phyloP scores from a whole-genome alignment of 2,797 vertebrate species.

The Enteromius radiatus region DNA sequence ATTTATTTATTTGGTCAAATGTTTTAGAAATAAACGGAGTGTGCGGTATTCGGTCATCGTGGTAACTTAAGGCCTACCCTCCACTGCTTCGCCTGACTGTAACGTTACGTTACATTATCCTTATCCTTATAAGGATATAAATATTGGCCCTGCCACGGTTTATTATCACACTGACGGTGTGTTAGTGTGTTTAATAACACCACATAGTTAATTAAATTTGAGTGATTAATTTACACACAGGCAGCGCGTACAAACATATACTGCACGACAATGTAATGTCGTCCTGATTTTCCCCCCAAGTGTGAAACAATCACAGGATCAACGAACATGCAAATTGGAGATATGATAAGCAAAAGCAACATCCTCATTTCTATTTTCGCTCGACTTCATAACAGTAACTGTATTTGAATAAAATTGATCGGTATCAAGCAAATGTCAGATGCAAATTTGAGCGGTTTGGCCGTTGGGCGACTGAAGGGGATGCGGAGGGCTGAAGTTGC shows the following conservation, averaged over 20 bases:
- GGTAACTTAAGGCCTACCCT: not conserved
- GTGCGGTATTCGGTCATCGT: no score
- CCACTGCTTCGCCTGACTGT: not conserved
- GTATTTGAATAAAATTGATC: constrained; percentile 16
- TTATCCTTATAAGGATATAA: no score
- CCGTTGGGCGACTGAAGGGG: not conserved
- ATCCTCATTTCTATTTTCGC: not conserved
- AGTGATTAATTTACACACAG: not conserved
- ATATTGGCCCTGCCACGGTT: not conserved
- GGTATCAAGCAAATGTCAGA: not conserved
- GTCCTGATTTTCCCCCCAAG: not conserved
- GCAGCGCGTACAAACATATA: not conserved
- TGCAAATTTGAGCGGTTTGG: constrained; percentile 25
- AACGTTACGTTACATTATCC: not conserved
- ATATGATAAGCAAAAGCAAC: not conserved
- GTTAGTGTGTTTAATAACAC: not conserved
- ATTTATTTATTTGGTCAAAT: not conserved
- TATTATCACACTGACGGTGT: not conserved
- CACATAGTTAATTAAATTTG: not conserved
- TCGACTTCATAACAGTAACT: not conserved
- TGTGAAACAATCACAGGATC: not conserved
- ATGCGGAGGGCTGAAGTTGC: not conserved
- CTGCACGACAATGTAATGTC: not conserved
- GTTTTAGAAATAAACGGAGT: not conserved
- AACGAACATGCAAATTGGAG: constrained; percentile 3